Conservation (phyloP, 1,140 invertebrate species). For the Triops longicaudatus region DNA sequence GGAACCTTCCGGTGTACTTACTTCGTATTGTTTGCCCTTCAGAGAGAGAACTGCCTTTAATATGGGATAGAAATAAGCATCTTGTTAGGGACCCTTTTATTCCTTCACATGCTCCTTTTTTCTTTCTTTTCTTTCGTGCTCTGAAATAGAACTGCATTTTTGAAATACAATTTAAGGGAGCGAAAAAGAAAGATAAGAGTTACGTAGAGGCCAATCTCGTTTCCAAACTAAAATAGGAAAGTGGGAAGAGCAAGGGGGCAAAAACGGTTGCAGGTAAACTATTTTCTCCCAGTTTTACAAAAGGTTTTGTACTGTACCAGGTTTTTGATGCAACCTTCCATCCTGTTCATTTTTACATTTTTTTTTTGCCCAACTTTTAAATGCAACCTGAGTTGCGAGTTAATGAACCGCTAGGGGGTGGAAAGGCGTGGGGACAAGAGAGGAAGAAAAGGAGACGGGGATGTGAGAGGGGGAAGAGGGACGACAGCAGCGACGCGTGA, state of each 20-base stretch:
- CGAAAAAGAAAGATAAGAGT: neutral
- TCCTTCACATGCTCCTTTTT: neutral
- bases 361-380: too few species aligned
- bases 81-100: too few species aligned
- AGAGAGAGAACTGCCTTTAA: too few species aligned
- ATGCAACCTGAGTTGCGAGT: neutral
- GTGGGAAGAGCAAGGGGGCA: neutral
- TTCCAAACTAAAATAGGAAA: neutral
- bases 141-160: neutral
- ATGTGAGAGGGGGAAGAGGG: too few species aligned
- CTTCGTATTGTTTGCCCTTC: too few species aligned
- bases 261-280: too few species aligned
- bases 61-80: too few species aligned
- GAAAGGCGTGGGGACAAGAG: neutral
- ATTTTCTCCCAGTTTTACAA: too few species aligned
- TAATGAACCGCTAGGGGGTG: neutral
- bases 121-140: neutral
- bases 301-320: too few species aligned
- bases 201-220: slow-evolving; percentile 1
- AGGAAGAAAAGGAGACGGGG: too few species aligned
- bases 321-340: neutral
- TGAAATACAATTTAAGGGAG: neutral
- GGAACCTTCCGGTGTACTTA: too few species aligned
- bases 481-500: neutral
- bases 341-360: neutral